phyloP scores from a whole-genome alignment of 2,888 invertebrate genomes.

The Drosophila quasianomalipes region DNA sequence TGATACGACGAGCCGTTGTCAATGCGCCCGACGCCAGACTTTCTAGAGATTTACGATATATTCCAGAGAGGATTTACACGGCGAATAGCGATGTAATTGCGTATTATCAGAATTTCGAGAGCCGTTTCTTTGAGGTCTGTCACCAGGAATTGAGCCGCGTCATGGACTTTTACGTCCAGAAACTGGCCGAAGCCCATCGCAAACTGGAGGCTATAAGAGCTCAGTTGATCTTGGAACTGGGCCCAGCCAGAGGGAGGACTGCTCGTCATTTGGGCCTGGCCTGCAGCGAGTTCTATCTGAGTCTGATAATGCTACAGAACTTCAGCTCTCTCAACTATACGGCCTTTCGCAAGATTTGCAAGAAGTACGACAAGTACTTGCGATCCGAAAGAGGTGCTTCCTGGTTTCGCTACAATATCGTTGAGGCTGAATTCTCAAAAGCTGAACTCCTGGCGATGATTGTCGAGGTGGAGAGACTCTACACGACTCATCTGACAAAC shows the following conservation, averaged over 20 bases:
- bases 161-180: constrained; percentile 97
- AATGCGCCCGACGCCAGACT: constrained; percentile 88
- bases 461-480: constrained; percentile 93
- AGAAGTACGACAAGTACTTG: constrained; percentile 97
- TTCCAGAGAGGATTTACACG: neutral
- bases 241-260: neutral
- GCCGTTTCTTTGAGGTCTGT: constrained; percentile 95
- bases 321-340: constrained; percentile 98
- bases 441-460: constrained; percentile 87
- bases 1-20: constrained; percentile 94
- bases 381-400: constrained; percentile 92
- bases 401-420: constrained; percentile 95
- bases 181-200: constrained; percentile 96
- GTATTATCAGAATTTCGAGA: constrained; percentile 86
- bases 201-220: constrained; percentile 87
- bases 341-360: constrained; percentile 98
- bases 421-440: constrained; percentile 82
- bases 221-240: neutral
- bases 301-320: constrained; percentile 97
- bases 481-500: constrained; percentile 92
- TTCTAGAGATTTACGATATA: neutral
- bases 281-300: constrained; percentile 98
- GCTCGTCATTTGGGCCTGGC: constrained; percentile 89
- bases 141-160: constrained; percentile 97
- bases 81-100: neutral